Percentiles rank a stretch among this genome's conserved stretches.
Conservation (phyloP, 2,797 vertebrate species). For the Linurgus olivaceus region DNA sequence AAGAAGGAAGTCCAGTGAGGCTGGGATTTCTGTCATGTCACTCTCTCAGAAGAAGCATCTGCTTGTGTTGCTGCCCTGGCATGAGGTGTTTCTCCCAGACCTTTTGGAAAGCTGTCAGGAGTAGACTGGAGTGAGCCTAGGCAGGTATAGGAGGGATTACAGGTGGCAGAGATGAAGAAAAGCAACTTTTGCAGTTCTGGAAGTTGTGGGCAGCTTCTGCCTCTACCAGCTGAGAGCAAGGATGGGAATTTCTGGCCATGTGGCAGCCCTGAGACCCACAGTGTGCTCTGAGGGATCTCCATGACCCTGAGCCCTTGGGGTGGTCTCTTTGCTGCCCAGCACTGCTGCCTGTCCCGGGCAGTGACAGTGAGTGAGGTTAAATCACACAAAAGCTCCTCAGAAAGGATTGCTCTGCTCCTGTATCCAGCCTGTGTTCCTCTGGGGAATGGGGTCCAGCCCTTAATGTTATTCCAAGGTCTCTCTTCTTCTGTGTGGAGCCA, state of each 20-base stretch:
- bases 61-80: not conserved
- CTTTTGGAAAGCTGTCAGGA: not conserved
- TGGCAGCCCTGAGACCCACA: not conserved
- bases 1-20: not conserved
- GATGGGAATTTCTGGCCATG: not conserved
- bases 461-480: not conserved
- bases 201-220: not conserved
- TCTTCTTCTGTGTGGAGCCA: not conserved
- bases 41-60: not conserved
- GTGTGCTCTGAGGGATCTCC: not conserved
- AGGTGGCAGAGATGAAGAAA: not conserved
- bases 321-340: not conserved
- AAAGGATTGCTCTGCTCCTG: not conserved
- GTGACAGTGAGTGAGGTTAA: not conserved
- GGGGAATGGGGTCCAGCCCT: not conserved
- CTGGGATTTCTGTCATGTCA: not conserved
- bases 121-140: not conserved
- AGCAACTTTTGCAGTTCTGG: not conserved
- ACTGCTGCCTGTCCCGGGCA: not conserved
- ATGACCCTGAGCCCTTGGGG: not conserved
- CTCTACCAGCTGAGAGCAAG: not conserved
- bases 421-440: not conserved
- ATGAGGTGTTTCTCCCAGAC: not conserved
- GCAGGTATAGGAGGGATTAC: not conserved
- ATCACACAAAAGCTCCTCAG: not conserved